phyloP scores from a whole-genome alignment of 2,797 vertebrate genomes.

The Lepilemur ruficaudatus region DNA sequence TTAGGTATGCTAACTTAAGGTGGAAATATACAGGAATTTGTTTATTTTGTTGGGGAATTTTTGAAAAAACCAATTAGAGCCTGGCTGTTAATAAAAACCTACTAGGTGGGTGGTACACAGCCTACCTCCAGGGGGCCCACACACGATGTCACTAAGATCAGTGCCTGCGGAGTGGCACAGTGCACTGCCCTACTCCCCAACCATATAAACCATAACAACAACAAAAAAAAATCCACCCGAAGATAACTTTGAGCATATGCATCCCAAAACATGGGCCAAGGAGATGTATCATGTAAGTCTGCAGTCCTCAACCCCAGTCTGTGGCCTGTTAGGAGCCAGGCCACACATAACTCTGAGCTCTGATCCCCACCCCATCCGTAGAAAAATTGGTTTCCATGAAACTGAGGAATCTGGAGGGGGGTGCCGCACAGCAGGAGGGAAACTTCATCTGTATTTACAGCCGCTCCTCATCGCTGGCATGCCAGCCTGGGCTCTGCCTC shows the following conservation, averaged over 20 bases:
- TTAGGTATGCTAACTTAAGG: not conserved
- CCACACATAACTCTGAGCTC: too few species aligned
- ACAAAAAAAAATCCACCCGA: not conserved
- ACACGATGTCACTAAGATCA: not conserved
- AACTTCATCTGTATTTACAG: too few species aligned
- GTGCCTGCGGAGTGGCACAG: not conserved
- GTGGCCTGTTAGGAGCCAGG: too few species aligned
- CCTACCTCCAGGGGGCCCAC: not conserved
- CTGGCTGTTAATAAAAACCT: not conserved
- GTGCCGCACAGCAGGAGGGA: too few species aligned
- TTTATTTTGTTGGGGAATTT: not conserved
- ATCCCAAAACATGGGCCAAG: not conserved
- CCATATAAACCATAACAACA: too few species aligned
- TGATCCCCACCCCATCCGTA: too few species aligned
- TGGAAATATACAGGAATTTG: not conserved
- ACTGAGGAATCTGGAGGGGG: too few species aligned
- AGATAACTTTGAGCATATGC: not conserved
- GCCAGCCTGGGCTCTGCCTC: too few species aligned
- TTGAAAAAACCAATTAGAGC: not conserved
- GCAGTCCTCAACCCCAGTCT: too few species aligned
- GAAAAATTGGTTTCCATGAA: too few species aligned
- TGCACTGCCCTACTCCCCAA: fast-evolving
- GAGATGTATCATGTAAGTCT: too few species aligned
- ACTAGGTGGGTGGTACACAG: not conserved
- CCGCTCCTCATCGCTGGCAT: too few species aligned